phyloP scores from a whole-genome alignment of 2,797 vertebrate species.

The Bothrops alternatus region DNA sequence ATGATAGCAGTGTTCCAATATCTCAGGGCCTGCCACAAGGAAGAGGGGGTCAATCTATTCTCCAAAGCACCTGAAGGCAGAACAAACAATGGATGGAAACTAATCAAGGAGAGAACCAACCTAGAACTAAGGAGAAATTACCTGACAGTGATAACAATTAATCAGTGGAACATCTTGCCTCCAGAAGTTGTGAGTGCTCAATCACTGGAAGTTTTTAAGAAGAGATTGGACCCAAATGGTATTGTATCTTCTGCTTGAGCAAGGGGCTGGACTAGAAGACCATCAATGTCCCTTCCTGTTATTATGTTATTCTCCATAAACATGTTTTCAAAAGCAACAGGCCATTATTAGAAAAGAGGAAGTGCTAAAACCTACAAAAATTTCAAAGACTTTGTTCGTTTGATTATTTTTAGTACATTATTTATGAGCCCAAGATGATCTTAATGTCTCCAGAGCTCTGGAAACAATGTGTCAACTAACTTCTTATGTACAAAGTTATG shows the following conservation, averaged over 20 bases:
- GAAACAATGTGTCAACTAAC: neutral
- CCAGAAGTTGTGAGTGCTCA: neutral
- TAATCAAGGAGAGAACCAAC: neutral
- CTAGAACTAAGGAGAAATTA: neutral
- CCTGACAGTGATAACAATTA: neutral
- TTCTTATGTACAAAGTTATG: neutral
- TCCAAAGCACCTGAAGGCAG: neutral
- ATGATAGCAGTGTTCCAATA: neutral
- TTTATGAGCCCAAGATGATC: slow-evolving; percentile 4
- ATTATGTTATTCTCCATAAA: neutral
- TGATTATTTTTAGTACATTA: neutral
- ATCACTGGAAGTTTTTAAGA: neutral
- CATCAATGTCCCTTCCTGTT: neutral
- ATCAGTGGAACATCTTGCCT: neutral
- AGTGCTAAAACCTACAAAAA: neutral
- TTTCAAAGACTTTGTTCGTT: neutral
- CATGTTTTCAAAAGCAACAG: neutral
- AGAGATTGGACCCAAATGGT: neutral
- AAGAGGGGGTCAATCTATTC: neutral
- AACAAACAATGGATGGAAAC: neutral
- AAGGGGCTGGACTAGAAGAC: neutral
- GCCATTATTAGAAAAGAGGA: neutral
- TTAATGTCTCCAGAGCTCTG: neutral
- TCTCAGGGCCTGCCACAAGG: neutral
- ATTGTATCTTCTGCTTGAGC: neutral